phyloP scores from a whole-genome alignment of 53 echinoderm and acorn worm species.

The Zoroaster sp. region DNA sequence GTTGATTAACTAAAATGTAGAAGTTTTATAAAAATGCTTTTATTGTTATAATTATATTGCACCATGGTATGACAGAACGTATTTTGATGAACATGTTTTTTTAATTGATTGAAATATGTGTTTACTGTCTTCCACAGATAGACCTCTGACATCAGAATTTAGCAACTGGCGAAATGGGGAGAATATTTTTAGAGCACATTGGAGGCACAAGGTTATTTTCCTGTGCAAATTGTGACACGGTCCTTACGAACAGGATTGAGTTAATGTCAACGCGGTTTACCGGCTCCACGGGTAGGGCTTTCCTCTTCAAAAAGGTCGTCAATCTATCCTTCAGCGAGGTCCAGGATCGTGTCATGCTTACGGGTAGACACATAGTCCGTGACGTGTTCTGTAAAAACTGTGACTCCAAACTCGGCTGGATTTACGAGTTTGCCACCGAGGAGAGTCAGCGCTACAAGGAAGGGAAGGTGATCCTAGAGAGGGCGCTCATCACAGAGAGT shows the following conservation, averaged over 20 bases:
- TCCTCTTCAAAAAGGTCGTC: constrained; percentile 94
- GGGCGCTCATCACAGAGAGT: constrained; percentile 93
- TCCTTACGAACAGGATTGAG: constrained; percentile 86
- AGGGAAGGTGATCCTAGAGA: constrained; percentile 88
- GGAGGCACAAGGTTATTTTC: constrained; percentile 94
- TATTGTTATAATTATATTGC: too few relatives aligned
- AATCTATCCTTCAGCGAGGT: constrained; percentile 94
- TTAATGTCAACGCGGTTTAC: constrained; percentile 92
- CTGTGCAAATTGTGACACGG: constrained; percentile 92
- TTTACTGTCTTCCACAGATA: too few relatives aligned
- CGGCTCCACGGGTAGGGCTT: constrained; percentile 93
- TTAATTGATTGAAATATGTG: too few relatives aligned
- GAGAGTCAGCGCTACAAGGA: constrained; percentile 98
- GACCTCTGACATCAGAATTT: too few relatives aligned
- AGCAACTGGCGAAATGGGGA: constrained; percentile 72
- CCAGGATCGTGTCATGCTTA: constrained; percentile 98
- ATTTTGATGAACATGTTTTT: too few relatives aligned
- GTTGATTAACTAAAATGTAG: too few relatives aligned
- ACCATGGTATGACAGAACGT: too few relatives aligned
- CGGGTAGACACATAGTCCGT: constrained; percentile 94
- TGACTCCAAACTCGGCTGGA: constrained; percentile 96
- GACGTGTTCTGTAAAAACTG: constrained; percentile 98
- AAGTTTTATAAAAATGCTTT: too few relatives aligned
- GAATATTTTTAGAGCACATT: constrained; percentile 94
- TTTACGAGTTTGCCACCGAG: constrained; percentile 98